A percentile compares a stretch with the other conserved stretches of the same genome.
Evolutionary conservation across 2,113 vertebrate species (phyloP).

Genomic region (Gallinago undulata): DNA sequence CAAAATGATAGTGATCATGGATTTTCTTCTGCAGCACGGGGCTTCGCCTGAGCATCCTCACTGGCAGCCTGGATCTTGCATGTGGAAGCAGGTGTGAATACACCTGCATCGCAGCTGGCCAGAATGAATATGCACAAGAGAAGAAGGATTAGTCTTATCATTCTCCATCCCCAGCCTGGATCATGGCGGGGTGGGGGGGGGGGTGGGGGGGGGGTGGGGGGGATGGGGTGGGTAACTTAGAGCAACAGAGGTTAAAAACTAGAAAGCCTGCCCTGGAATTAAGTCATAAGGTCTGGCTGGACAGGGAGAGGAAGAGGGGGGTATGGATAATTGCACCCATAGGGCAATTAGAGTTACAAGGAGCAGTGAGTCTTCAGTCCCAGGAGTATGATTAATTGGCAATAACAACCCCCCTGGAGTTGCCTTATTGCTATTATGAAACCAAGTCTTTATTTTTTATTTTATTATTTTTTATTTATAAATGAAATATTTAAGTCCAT

Average conservation of each 20-base stretch:
- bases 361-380: slow-evolving; percentile 14
- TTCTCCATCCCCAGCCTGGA: not conserved
- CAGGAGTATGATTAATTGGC: slow-evolving; percentile 57
- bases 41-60: not conserved
- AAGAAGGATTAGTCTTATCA: not conserved
- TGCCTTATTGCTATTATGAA: slow-evolving; percentile 58
- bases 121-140: not conserved
- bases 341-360: slow-evolving; percentile 62
- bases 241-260: slow-evolving; percentile 21
- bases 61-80: not conserved
- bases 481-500: slow-evolving; percentile 68
- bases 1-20: rapidly evolving
- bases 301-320: not conserved
- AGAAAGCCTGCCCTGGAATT: not conserved
- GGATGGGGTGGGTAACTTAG: not conserved
- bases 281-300: slow-evolving; percentile 37
- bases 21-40: not conserved
- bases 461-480: slow-evolving; percentile 67
- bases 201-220: too few relatives aligned
- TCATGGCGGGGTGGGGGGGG: not conserved
- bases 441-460: slow-evolving; percentile 52
- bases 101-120: not conserved
- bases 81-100: not conserved
- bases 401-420: slow-evolving; percentile 33
- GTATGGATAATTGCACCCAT: slow-evolving; percentile 53